Conservation (phyloP, 1,140 invertebrate genomes). For the Oreohelix idahoensis region DNA sequence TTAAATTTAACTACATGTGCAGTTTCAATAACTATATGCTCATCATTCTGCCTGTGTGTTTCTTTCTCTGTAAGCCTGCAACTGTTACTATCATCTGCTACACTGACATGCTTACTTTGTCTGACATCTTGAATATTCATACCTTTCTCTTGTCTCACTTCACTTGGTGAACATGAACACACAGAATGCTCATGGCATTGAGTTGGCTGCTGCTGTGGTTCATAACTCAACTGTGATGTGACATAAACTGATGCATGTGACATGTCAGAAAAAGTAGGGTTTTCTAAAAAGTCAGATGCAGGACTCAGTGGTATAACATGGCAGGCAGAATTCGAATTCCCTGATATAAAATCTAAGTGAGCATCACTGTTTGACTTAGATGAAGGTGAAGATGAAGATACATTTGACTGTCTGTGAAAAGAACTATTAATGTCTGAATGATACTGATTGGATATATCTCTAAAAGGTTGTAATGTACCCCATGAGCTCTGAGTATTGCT, state of each 20-base stretch:
- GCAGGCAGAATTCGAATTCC: not conserved
- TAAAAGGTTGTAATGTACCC: too few relatives aligned
- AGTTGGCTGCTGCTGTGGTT: not conserved
- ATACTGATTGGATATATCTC: too few relatives aligned
- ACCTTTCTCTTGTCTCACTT: too few relatives aligned
- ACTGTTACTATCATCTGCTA: not conserved
- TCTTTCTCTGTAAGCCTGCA: not conserved
- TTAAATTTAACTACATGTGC: not conserved
- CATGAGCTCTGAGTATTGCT: not conserved
- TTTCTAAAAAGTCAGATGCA: not conserved
- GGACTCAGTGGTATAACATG: too few relatives aligned
- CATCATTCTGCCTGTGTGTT: constrained; percentile 13
- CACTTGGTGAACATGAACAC: too few relatives aligned
- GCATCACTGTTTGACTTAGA: too few relatives aligned
- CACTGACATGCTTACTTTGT: not conserved
- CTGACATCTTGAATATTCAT: too few relatives aligned
- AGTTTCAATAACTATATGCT: constrained; percentile 9
- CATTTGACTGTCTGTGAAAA: not conserved
- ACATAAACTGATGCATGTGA: not conserved
- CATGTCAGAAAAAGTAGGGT: not conserved
- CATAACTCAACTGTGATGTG: not conserved
- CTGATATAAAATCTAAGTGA: not conserved
- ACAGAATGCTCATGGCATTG: too few relatives aligned
- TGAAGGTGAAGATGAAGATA: not conserved
- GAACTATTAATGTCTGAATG: too few relatives aligned